Evolutionary conservation across 2,888 invertebrate species (phyloP).

Genomic region (Sphaerophoria rueppellii): DNA sequence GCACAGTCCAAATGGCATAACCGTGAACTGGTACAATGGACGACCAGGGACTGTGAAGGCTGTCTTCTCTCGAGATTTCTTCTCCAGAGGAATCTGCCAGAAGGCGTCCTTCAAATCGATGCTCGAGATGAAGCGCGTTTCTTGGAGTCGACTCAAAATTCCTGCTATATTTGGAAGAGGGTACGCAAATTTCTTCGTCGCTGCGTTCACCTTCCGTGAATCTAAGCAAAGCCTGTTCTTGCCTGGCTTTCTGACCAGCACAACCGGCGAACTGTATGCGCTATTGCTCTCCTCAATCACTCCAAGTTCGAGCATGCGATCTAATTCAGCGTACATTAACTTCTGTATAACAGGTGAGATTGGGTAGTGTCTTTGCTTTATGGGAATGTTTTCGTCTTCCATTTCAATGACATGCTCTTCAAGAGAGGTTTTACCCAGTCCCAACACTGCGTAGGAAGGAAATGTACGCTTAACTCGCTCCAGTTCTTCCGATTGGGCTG

Average conservation of each 20-base stretch:
- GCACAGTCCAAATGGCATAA: too few relatives aligned
- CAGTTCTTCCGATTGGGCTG: not conserved
- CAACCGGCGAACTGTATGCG: constrained; percentile 1
- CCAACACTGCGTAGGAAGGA: not conserved
- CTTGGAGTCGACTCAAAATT: too few relatives aligned
- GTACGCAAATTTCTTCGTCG: too few relatives aligned
- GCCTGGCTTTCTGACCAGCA: not conserved
- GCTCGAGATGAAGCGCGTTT: too few relatives aligned
- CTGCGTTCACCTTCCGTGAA: too few relatives aligned
- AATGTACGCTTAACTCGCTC: not conserved
- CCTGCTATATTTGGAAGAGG: too few relatives aligned
- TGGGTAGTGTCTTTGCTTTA: constrained; percentile 13
- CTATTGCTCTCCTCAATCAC: not conserved
- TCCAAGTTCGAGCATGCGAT: constrained; percentile 1
- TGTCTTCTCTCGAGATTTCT: too few relatives aligned
- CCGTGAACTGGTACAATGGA: too few relatives aligned
- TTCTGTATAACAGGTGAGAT: constrained; percentile 18
- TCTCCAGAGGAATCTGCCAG: too few relatives aligned
- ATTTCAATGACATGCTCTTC: constrained; percentile 9
- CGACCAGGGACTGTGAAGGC: too few relatives aligned
- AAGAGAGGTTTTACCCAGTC: not conserved
- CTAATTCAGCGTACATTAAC: not conserved
- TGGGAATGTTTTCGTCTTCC: constrained; percentile 1
- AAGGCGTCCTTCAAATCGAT: too few relatives aligned
- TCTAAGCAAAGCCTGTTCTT: too few relatives aligned